phyloP scores from a whole-genome alignment of 1,140 invertebrate species.

The Eumaeus atala region DNA sequence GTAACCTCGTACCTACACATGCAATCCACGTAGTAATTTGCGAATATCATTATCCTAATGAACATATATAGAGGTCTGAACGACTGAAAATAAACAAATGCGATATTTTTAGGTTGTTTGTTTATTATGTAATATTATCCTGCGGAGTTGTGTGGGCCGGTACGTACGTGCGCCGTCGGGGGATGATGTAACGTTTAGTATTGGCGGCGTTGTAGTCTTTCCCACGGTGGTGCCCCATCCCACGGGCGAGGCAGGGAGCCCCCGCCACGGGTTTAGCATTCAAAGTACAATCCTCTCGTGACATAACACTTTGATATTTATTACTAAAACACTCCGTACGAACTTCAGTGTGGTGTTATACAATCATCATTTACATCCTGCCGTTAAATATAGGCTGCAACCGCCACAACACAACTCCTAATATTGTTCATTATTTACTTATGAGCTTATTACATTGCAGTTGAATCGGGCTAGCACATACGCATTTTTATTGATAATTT shows the following conservation, averaged over 20 bases:
- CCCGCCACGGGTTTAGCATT: conserved; percentile 63
- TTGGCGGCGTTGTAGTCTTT: conserved; percentile 37
- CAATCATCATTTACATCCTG: background rate
- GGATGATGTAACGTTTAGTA: conserved; percentile 29
- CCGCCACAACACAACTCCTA: too few relatives aligned
- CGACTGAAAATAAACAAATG: conserved; percentile 29
- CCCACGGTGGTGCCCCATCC: conserved; percentile 55
- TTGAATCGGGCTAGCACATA: too few relatives aligned
- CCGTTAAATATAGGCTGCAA: too few relatives aligned
- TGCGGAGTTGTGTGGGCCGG: background rate
- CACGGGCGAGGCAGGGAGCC: conserved; percentile 34
- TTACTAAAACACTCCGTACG: conserved; percentile 55
- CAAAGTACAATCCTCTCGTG: conserved; percentile 57
- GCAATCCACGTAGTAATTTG: conserved; percentile 65
- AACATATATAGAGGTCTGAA: conserved; percentile 44
- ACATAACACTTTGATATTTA: conserved; percentile 69
- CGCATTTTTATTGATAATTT: too few relatives aligned
- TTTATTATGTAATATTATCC: conserved; percentile 1
- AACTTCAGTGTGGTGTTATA: conserved; percentile 16
- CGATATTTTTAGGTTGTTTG: conserved; percentile 10
- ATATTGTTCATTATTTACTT: too few relatives aligned
- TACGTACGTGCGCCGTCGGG: background rate
- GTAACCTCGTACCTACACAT: conserved; percentile 68
- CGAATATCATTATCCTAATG: conserved; percentile 69
- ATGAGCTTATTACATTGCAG: too few relatives aligned